Percentiles rank a stretch among this genome's conserved stretches.
Conservation (phyloP, 2,888 invertebrate genomes). For the Icerya purchasi region DNA sequence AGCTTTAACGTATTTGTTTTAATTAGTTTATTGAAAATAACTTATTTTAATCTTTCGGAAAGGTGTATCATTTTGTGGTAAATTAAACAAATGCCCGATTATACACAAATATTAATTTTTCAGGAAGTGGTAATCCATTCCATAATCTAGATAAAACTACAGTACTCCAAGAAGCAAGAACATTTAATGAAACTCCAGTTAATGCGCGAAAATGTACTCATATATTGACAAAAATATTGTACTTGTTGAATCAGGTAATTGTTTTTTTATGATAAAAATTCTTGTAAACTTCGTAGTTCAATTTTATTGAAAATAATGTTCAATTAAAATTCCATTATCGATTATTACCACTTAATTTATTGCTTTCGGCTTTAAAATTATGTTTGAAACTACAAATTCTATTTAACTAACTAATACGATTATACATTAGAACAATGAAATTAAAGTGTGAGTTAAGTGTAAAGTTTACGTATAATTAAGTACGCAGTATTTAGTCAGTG, state of each 20-base stretch:
- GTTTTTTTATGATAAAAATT: constrained; percentile 1
- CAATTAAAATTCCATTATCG: too few relatives aligned
- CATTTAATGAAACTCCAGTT: constrained; percentile 94
- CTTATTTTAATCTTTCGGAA: neutral
- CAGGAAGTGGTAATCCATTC: constrained; percentile 63
- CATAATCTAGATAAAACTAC: constrained; percentile 87
- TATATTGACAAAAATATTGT: constrained; percentile 87
- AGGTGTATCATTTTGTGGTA: neutral
- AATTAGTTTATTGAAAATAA: neutral
- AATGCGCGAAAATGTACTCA: constrained; percentile 91
- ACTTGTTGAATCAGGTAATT: constrained; percentile 68
- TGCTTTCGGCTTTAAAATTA: too few relatives aligned
- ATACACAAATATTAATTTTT: too few relatives aligned
- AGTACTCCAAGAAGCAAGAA: constrained; percentile 88
- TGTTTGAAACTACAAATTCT: too few relatives aligned
- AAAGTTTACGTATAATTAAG: too few relatives aligned
- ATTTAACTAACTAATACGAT: too few relatives aligned
- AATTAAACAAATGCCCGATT: too few relatives aligned
- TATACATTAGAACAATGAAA: too few relatives aligned
- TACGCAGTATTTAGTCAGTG: too few relatives aligned
- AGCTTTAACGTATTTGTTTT: neutral
- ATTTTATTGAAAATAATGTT: too few relatives aligned
- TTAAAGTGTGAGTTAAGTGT: too few relatives aligned
- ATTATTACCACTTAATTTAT: too few relatives aligned
- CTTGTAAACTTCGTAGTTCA: neutral